Conservation (phyloP, 2,113 vertebrate species). For the crab-eating macaque (Macaca fascicularis) region DNA sequence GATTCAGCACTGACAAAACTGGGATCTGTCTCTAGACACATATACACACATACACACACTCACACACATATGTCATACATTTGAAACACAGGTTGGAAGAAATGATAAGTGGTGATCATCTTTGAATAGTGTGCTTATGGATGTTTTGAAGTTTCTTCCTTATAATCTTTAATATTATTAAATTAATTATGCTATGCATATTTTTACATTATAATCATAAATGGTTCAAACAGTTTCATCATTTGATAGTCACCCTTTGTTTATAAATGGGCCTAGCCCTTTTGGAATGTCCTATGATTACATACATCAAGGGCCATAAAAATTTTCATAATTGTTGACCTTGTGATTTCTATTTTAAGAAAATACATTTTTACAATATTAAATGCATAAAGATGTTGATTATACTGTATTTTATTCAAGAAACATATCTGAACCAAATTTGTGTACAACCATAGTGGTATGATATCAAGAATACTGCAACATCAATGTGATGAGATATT, state of each 20-base stretch:
- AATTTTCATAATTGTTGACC: neutral
- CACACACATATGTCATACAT: neutral
- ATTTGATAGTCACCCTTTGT: neutral
- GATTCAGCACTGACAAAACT: neutral
- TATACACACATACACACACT: too few relatives aligned
- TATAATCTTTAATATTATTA: neutral
- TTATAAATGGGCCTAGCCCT: neutral
- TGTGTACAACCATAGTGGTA: neutral
- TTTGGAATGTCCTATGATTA: neutral
- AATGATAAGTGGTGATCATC: neutral
- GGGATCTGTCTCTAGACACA: neutral
- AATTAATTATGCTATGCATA: neutral
- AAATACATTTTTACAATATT: neutral
- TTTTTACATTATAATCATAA: neutral
- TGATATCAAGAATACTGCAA: neutral
- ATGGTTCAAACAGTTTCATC: neutral
- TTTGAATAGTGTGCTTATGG: neutral
- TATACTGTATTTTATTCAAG: neutral
- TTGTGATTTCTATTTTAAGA: neutral
- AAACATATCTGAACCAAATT: neutral
- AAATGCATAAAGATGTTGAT: neutral
- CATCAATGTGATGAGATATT: neutral
- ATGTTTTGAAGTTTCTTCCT: neutral
- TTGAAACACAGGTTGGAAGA: neutral
- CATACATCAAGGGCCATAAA: neutral